Base-by-base conservation (phyloP, 2,797 vertebrate genomes). In the Gadopsis bispinosus region DNA sequence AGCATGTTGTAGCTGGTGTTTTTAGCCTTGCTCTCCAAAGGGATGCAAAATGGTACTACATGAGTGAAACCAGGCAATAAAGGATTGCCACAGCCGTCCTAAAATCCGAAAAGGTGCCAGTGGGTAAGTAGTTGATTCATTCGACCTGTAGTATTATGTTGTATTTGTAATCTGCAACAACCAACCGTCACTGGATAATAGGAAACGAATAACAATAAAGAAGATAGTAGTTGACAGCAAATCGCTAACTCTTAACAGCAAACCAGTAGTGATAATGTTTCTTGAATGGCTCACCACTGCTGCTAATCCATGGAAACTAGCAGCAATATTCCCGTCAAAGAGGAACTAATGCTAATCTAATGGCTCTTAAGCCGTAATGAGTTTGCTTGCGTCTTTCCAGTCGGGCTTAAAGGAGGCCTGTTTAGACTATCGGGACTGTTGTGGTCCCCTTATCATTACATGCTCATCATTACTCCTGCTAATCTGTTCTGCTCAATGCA, bases 401-500 rank as follows among this genome's bases (percentile, higher is more conserved):
- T 79, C 22, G 79, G 87, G 85, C 91, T 92, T 86, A 87, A 85
- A 87, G 86, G 77, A 86, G 86, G 87, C 88, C 91, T 92, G 92
- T 92, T 94, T 86, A 84, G 90, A 89, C 91, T 89, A 70, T 83
- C 78, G 88, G 86, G 89, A 90, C 83, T 73, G 87, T 89, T 68
- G 84, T 75, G 89, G 91, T 91, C 89, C 88, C 89, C 83, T 92
- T 93, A 93, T 93, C 92, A 92, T 93, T 92, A 91, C 92, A 92
- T 87, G 91, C 90, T 93, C 88, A 93, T 93, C 92, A 92, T 92
- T 89, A 91, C 89, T 89, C 77, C 89, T 88, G 86, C 92, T 94
- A 94, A 94, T 94, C 92, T 94, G 92, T 92, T 92, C 90, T 88
- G 91, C 90, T 92, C 87, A 84, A 79, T 91, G 92, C 91, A 81